phyloP scores from a whole-genome alignment of 2,113 vertebrate genomes.

The Seriola rivoliana region DNA sequence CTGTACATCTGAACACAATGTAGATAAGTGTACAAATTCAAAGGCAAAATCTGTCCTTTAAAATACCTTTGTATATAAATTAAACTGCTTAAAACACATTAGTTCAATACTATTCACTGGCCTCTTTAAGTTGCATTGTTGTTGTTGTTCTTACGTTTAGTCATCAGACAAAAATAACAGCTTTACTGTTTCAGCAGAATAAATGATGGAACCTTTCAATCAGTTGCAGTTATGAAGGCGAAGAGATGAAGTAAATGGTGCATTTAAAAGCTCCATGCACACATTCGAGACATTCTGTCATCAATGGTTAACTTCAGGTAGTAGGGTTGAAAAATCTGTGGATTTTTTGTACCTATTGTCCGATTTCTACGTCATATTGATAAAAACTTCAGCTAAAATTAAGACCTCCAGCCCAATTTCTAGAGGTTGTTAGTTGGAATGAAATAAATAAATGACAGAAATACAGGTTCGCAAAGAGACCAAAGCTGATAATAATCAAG shows the following conservation, averaged over 20 bases:
- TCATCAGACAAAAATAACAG: not conserved
- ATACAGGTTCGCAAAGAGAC: not conserved
- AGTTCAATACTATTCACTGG: not conserved
- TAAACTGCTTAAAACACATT: not conserved
- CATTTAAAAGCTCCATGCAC: slow-evolving; percentile 1
- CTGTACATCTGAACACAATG: slow-evolving; percentile 22
- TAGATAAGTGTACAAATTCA: not conserved
- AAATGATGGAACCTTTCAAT: not conserved
- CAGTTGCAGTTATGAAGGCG: not conserved
- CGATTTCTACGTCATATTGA: not conserved
- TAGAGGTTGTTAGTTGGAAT: accelerated
- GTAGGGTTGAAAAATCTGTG: not conserved
- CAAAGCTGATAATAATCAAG: not conserved
- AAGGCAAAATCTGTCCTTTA: not conserved
- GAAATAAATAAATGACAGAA: not conserved
- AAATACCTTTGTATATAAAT: not conserved
- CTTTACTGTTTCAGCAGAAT: not conserved
- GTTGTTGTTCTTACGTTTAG: not conserved
- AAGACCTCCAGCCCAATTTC: no score
- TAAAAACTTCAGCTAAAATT: not conserved
- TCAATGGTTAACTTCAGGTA: not conserved
- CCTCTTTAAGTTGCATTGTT: slow-evolving; percentile 32
- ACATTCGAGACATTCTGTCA: not conserved
- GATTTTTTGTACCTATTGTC: not conserved
- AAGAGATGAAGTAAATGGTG: not conserved